Conservation (phyloP, 1,140 invertebrate species). For the Zophobas atratus region DNA sequence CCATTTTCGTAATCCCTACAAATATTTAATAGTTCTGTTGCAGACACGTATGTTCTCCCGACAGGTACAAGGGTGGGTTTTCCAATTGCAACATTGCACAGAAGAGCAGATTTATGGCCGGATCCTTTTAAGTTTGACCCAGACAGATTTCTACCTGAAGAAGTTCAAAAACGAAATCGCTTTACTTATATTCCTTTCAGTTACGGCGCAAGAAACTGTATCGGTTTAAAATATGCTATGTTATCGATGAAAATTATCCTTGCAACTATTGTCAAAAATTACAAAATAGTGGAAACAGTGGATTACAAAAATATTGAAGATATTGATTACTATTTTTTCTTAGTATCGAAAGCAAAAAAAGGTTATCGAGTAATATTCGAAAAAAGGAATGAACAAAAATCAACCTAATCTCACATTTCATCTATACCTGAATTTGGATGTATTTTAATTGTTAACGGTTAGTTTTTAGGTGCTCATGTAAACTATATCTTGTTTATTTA, state of each 20-base stretch:
- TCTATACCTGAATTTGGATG: no score
- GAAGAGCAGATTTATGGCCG: not conserved
- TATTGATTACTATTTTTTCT: no score
- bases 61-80: not conserved
- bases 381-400: no score
- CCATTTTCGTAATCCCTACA: not conserved
- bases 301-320: no score
- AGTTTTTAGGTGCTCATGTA: no score
- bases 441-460: no score
- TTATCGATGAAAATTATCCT: not conserved
- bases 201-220: not conserved
- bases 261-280: not conserved
- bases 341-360: no score
- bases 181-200: not conserved
- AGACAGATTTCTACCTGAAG: not conserved
- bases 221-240: not conserved
- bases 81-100: not conserved
- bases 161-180: not conserved
- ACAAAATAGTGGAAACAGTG: not conserved
- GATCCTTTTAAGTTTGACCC: conserved; percentile 2
- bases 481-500: no score
- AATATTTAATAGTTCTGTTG: not conserved
- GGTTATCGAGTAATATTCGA: no score
- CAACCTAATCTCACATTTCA: no score
- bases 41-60: not conserved